Conservation (phyloP, 2,797 vertebrate species). For the Gambelia wislizenii region DNA sequence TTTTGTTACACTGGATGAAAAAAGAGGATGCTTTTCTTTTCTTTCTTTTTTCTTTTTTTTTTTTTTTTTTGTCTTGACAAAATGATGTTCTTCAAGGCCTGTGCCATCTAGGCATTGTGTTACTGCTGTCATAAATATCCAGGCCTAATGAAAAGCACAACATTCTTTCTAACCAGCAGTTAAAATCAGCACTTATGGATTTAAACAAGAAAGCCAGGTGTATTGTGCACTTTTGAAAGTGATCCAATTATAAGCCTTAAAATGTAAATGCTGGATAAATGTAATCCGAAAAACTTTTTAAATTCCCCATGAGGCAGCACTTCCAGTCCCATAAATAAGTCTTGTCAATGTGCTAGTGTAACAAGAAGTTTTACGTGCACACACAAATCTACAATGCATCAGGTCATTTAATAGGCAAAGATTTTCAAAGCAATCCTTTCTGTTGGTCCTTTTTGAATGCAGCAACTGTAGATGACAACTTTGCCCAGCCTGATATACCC, state of each 20-base stretch:
- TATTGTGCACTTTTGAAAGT: background rate
- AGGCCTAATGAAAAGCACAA: background rate
- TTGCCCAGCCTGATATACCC: background rate
- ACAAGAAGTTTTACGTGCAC: background rate
- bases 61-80: accelerated
- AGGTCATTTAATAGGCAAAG: background rate
- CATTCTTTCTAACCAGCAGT: background rate
- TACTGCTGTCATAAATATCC: background rate
- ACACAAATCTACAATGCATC: background rate
- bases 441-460: background rate
- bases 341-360: background rate
- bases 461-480: background rate
- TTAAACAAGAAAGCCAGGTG: slow-evolving; percentile 33
- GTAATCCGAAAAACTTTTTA: slow-evolving; percentile 7
- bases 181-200: background rate
- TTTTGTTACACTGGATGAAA: too few species aligned
- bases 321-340: background rate
- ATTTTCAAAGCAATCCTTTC: background rate
- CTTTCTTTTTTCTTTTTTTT: accelerated
- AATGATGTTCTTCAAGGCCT: slow-evolving; percentile 16
- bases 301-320: background rate
- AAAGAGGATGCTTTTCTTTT: background rate
- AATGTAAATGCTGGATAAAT: slow-evolving; percentile 13
- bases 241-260: slow-evolving; percentile 8
- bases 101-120: slow-evolving; percentile 19